A percentile compares a stretch with the other conserved stretches of the same genome.
Evolutionary conservation across 1,140 invertebrate genomes (phyloP).

Genomic region (Drosophila melanica): DNA sequence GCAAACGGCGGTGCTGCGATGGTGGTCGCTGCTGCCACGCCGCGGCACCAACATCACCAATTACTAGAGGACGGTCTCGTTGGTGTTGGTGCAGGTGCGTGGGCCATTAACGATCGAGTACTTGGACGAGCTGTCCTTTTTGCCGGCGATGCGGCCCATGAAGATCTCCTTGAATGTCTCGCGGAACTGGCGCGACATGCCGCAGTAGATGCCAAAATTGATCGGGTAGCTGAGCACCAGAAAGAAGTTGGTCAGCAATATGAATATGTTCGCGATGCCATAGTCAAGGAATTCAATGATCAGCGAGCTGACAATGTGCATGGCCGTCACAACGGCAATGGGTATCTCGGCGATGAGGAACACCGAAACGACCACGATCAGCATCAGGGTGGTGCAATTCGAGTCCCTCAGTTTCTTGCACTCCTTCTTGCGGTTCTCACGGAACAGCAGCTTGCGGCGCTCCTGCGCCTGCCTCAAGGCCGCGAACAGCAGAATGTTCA

Average conservation of each 20-base stretch:
- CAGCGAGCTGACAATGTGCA: constrained; percentile 92
- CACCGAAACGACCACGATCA: constrained; percentile 96
- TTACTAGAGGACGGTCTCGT: constrained; percentile 91
- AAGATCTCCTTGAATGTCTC: constrained; percentile 97
- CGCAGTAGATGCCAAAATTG: constrained; percentile 98
- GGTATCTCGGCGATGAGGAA: constrained; percentile 96
- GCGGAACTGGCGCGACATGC: constrained; percentile 96
- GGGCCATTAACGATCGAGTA: constrained; percentile 92
- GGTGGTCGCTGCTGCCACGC: constrained; percentile 70
- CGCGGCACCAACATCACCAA: constrained; percentile 81
- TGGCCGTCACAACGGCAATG: constrained; percentile 92
- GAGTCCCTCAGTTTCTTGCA: constrained; percentile 92
- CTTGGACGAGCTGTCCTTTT: constrained; percentile 88
- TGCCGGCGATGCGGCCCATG: constrained; percentile 86
- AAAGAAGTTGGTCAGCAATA: constrained; percentile 95
- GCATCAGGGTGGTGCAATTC: constrained; percentile 96
- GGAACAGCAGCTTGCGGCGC: constrained; percentile 91
- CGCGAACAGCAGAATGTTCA: constrained; percentile 94
- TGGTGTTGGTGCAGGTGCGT: constrained; percentile 91
- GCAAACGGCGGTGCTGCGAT: constrained; percentile 48
- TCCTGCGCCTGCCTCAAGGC: constrained; percentile 93
- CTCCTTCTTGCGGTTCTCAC: constrained; percentile 93
- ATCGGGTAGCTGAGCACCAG: constrained; percentile 96
- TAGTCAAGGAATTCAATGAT: constrained; percentile 91
- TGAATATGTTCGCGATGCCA: constrained; percentile 91